Evolutionary conservation across 2,888 invertebrate genomes (phyloP), one percentile per base, ranked within the genome.

Genomic region (Cabera pusaria): DNA sequence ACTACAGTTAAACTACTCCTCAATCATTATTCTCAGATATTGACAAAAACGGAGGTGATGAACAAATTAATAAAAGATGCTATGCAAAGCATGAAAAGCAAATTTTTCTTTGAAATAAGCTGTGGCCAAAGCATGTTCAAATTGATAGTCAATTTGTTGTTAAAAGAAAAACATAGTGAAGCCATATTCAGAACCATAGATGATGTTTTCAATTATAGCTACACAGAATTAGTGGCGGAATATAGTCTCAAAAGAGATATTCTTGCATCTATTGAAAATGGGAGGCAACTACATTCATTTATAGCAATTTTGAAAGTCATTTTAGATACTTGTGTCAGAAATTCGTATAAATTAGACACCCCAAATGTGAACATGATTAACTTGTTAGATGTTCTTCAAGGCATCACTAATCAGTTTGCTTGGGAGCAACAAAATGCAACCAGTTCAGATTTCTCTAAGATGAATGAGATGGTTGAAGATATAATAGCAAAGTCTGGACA

Each of bases 381-480:
- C 16, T 50, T 86, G 23, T 42, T 85, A 10, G 45, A 61, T 18
- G 59, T 72, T 29, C 58, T 87, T 40, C 67, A 78, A 46, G 59
- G 49, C 24, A 64, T 80, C 40, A 76, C 85, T 8, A 78, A 72
- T 44, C 85, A 82, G 44, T 88, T 88, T 66, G 66, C 61, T 20
- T 78, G 72, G 72, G 78, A 85, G 18, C 65, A 77, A 33, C 62
- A 71, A 12, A 56, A 59, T 36, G 56, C 65, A 7, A 72, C 68
- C 1, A 84, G 85, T 24, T 93, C 95, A 3, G 95, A 95, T 44
- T 96, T 96, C 72, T 93, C 93, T 28, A 93, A 94, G 72, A 95
- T 96, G 90, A 94, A 92, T 59, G 90, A 92, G 41, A 93, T 95
- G 59, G 90, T 96, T 31, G 90, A 93, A 50, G 73, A 89, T 38